These are phyloP conservation scores for Urocyon cinereoargenteus DNA, from an alignment of 2,797 vertebrate genomes.

Conservation along the genomic window DNA sequence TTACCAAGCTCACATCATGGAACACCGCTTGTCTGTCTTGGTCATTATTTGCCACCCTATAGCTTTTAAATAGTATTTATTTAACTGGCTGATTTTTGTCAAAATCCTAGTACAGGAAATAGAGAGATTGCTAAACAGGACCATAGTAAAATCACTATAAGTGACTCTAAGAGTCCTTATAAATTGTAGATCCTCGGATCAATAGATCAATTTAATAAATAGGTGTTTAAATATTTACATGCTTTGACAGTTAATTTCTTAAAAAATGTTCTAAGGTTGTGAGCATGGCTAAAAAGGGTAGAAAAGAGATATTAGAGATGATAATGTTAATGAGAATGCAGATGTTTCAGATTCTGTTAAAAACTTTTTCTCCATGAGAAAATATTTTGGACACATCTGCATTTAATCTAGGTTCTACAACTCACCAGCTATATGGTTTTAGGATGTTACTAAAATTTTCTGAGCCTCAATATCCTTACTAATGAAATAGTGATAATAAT, in stretches of 20 bases:
- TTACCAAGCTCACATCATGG: neutral
- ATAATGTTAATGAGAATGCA: neutral
- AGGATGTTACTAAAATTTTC: neutral
- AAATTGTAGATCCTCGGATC: neutral
- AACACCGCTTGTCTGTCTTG: neutral
- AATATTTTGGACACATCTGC: neutral
- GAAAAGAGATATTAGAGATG: neutral
- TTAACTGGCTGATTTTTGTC: neutral
- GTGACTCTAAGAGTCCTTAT: neutral
- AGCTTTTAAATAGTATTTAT: neutral
- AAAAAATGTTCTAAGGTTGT: neutral
- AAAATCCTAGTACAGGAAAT: neutral
- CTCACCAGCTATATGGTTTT: neutral
- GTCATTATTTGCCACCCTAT: neutral
- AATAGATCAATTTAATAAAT: too few relatives aligned
- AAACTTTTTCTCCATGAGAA: neutral
- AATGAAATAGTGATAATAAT: neutral
- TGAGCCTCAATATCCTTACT: neutral
- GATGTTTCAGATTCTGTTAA: conserved; percentile 29
- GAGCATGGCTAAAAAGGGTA: neutral
- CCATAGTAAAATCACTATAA: neutral
- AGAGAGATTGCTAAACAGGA: neutral
- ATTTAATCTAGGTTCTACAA: neutral
- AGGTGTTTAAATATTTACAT: neutral
- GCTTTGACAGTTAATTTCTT: neutral